These are phyloP conservation scores for Gambelia wislizenii DNA, from an alignment of 2,797 vertebrate genomes.

Conservation along the genomic window DNA sequence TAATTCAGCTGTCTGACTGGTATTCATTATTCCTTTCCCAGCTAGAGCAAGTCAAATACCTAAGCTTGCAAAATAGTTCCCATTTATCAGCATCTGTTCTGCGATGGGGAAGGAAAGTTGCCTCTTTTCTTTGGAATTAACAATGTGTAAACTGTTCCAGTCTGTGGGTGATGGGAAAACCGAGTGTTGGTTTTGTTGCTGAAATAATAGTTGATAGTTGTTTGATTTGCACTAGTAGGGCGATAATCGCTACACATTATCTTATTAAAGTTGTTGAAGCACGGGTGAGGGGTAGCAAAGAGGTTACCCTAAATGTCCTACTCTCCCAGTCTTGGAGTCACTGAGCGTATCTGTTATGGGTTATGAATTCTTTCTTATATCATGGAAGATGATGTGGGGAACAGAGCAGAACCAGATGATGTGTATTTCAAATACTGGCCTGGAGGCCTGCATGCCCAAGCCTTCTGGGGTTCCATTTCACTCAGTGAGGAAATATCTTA, in stretches of 20 bases:
- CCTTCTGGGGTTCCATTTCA: slow-evolving; percentile 39
- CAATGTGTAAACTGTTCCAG: slow-evolving; percentile 77
- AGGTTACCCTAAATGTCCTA: slow-evolving; percentile 73
- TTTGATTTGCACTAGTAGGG: slow-evolving; percentile 72
- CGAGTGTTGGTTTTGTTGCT: slow-evolving; percentile 68
- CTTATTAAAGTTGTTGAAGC: slow-evolving; percentile 78
- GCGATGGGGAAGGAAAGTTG: slow-evolving; percentile 55
- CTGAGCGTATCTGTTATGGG: slow-evolving; percentile 70
- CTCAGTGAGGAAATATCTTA: slow-evolving; percentile 35
- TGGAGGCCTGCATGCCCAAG: neutral
- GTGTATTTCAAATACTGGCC: slow-evolving; percentile 53
- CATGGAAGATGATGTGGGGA: slow-evolving; percentile 37
- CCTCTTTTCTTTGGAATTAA: slow-evolving; percentile 68
- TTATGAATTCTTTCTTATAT: slow-evolving; percentile 76
- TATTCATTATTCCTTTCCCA: slow-evolving; percentile 71
- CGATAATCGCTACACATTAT: slow-evolving; percentile 78
- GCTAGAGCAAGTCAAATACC: slow-evolving; percentile 51
- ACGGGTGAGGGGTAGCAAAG: slow-evolving; percentile 72
- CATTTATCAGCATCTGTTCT: slow-evolving; percentile 70
- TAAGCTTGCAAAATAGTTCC: slow-evolving; percentile 61
- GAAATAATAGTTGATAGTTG: slow-evolving; percentile 77
- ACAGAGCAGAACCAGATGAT: neutral
- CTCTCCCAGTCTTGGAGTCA: slow-evolving; percentile 69
- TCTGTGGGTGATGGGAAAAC: slow-evolving; percentile 56
- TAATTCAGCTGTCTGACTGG: slow-evolving; percentile 75